Evolutionary conservation across 2,888 invertebrate species (phyloP).

Genomic region (Halocaridina rubra): DNA sequence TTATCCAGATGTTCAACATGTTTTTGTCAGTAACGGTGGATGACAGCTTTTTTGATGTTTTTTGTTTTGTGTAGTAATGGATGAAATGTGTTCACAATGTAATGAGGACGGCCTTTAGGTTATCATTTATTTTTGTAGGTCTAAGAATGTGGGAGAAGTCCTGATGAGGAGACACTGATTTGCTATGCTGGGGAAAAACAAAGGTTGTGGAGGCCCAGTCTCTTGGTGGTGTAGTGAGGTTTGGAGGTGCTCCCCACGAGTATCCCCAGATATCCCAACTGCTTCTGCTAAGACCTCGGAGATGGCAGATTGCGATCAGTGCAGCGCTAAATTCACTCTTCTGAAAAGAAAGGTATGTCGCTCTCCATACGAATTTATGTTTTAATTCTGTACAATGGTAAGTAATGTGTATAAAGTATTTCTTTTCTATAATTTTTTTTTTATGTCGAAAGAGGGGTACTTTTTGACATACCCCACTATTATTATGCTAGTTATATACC

Average conservation of each 20-base stretch:
- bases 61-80: neutral
- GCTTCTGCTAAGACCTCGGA: neutral
- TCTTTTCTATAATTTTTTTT: too few relatives aligned
- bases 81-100: too few relatives aligned
- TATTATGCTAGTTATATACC: too few relatives aligned
- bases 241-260: slow-evolving; percentile 41
- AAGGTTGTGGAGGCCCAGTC: slow-evolving; percentile 18
- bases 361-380: too few relatives aligned
- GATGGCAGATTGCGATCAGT: slow-evolving; percentile 57
- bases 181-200: slow-evolving; percentile 33
- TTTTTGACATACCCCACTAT: too few relatives aligned
- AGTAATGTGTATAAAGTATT: too few relatives aligned
- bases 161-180: neutral
- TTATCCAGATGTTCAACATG: too few relatives aligned
- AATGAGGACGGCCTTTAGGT: too few relatives aligned
- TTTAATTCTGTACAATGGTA: too few relatives aligned
- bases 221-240: slow-evolving; percentile 42
- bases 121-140: too few relatives aligned
- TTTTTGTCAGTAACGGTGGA: too few relatives aligned
- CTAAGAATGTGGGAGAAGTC: neutral
- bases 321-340: slow-evolving; percentile 40
- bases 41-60: neutral
- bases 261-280: slow-evolving; percentile 17
- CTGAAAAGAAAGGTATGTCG: slow-evolving; percentile 49
- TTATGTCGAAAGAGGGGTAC: too few relatives aligned